These are phyloP conservation scores for Anastatus disparis DNA, from an alignment of 1,140 invertebrate species.

Conservation along the genomic window DNA sequence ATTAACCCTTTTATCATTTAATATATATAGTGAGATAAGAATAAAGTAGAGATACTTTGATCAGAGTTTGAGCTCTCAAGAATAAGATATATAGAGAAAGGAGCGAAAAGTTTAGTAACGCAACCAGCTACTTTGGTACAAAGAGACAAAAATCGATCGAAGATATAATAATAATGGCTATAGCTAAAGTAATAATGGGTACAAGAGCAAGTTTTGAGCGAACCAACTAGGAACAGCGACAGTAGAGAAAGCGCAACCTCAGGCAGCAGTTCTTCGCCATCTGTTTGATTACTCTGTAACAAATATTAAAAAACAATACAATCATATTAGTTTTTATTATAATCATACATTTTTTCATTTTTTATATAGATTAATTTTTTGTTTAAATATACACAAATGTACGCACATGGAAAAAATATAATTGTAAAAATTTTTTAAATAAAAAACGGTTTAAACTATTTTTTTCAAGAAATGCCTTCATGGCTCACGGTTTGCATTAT, in stretches of 20 bases:
- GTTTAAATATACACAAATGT: no score
- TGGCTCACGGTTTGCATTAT: no score
- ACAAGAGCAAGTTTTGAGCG: neutral
- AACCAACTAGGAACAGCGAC: conserved; percentile 79
- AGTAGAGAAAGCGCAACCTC: conserved; percentile 76
- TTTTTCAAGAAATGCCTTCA: no score
- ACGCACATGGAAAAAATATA: no score
- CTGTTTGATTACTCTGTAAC: conserved; percentile 61
- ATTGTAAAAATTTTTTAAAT: no score
- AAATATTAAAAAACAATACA: conserved; percentile 30
- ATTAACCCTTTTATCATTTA: no score
- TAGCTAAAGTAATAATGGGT: neutral
- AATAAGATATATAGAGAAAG: neutral
- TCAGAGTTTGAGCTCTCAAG: neutral
- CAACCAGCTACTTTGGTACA: conserved; percentile 1
- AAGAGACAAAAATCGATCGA: conserved; percentile 3
- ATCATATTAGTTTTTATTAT: no score
- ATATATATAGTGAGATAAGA: no score
- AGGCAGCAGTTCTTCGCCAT: conserved; percentile 73
- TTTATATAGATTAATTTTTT: no score
- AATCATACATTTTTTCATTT: no score
- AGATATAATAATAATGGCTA: neutral
- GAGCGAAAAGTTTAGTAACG: neutral
- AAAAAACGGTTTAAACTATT: no score
- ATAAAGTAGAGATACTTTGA: neutral